Evolutionary conservation across 2,113 vertebrate species (phyloP).

Genomic region (Cygnus atratus): DNA sequence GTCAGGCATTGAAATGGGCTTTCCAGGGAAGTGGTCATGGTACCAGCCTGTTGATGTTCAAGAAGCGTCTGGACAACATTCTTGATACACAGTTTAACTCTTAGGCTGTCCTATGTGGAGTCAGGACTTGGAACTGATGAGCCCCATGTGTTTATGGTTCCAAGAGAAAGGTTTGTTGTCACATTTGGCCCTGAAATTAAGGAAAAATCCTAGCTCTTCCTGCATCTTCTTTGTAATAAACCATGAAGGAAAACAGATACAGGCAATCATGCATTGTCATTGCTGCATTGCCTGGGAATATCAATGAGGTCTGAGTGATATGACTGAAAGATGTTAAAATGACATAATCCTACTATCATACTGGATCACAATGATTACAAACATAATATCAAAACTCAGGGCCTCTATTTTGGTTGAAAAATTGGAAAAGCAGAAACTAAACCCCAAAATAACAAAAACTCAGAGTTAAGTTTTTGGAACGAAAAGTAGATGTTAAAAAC

Average conservation of each 20-base stretch:
- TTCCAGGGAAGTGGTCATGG: not conserved
- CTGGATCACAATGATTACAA: not conserved
- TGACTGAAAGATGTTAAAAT: not conserved
- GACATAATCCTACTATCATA: rapidly evolving
- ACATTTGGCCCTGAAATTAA: not conserved
- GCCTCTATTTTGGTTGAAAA: not conserved
- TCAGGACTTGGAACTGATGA: not conserved
- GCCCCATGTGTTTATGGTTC: not conserved
- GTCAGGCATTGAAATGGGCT: not conserved
- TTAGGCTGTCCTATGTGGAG: not conserved
- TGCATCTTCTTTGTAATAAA: not conserved
- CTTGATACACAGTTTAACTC: not conserved
- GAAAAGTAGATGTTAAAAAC: not conserved
- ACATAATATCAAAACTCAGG: not conserved
- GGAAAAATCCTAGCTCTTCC: not conserved
- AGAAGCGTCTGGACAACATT: not conserved
- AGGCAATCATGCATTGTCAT: not conserved
- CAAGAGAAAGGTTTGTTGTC: not conserved
- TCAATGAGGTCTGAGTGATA: not conserved
- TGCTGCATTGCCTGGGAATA: not conserved
- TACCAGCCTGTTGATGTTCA: not conserved
- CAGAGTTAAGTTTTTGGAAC: not conserved
- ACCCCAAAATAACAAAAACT: rapidly evolving
- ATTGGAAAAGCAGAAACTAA: not conserved
- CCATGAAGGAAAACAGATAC: not conserved